A percentile compares a stretch with the other conserved stretches of the same genome.
These are phyloP conservation scores for Heteronetta atricapilla DNA, from an alignment of 2,113 vertebrate genomes.

Conservation along the genomic window DNA sequence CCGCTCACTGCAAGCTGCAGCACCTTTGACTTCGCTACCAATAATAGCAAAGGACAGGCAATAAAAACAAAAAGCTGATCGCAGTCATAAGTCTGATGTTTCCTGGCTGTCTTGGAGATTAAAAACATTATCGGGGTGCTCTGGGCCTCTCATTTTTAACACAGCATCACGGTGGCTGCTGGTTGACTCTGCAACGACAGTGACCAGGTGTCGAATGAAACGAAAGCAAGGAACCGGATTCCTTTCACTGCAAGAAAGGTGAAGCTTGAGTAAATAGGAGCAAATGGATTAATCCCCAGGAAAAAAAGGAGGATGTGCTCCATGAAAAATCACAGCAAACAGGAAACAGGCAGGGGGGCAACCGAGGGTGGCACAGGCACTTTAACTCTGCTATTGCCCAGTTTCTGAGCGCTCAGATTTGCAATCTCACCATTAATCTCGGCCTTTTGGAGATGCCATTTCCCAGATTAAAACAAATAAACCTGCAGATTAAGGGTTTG, in stretches of 20 bases:
- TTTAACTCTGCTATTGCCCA: not conserved
- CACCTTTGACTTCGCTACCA: not conserved
- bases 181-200: not conserved
- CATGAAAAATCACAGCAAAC: not conserved
- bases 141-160: fast-evolving
- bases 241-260: not conserved
- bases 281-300: not conserved
- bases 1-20: not conserved
- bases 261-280: not conserved
- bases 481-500: not conserved
- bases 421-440: not conserved
- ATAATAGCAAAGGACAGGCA: not conserved
- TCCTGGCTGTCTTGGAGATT: not conserved
- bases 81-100: not conserved
- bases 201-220: fast-evolving
- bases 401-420: not conserved
- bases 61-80: not conserved
- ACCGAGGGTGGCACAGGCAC: not conserved
- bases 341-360: not conserved
- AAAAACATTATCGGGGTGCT: not conserved
- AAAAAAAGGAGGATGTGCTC: not conserved
- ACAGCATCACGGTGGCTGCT: not conserved
- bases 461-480: not conserved
- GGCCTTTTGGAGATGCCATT: not conserved
- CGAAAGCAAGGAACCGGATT: not conserved